Evolutionary conservation across 2,888 invertebrate species (phyloP).

Genomic region (Tenthredo livida): DNA sequence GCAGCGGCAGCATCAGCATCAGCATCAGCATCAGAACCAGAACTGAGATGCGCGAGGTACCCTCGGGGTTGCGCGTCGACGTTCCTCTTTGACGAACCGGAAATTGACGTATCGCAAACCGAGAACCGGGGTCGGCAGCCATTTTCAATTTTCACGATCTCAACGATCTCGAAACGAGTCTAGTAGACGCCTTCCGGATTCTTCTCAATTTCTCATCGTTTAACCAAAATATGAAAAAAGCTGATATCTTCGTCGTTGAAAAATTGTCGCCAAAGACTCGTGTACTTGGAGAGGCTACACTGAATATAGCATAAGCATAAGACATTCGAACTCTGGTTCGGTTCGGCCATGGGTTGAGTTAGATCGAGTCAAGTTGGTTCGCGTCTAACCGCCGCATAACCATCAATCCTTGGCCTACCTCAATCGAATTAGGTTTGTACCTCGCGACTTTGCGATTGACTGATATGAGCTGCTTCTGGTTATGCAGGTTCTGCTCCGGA

Average conservation of each 20-base stretch:
- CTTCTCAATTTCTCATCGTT: not conserved
- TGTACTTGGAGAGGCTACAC: not conserved
- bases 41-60: not conserved
- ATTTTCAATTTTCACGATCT: conserved; percentile 8
- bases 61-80: conserved; percentile 54
- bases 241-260: not conserved
- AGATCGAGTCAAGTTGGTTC: conserved; percentile 8
- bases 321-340: not conserved
- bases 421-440: conserved; percentile 37
- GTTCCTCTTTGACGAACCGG: conserved; percentile 27
- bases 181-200: too few species aligned
- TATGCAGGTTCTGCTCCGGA: not conserved
- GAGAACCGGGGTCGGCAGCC: too few species aligned
- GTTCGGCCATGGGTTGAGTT: not conserved
- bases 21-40: not conserved
- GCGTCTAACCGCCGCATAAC: conserved; percentile 33
- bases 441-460: not conserved
- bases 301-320: not conserved
- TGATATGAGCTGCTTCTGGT: not conserved
- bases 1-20: conserved; percentile 47
- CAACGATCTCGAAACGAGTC: too few species aligned
- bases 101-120: conserved; percentile 31
- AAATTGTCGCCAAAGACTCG: not conserved
- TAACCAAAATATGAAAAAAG: not conserved
- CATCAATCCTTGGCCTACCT: conserved; percentile 48